Conservation (phyloP, 2,113 vertebrate species). For the Tiliqua scincoides region DNA sequence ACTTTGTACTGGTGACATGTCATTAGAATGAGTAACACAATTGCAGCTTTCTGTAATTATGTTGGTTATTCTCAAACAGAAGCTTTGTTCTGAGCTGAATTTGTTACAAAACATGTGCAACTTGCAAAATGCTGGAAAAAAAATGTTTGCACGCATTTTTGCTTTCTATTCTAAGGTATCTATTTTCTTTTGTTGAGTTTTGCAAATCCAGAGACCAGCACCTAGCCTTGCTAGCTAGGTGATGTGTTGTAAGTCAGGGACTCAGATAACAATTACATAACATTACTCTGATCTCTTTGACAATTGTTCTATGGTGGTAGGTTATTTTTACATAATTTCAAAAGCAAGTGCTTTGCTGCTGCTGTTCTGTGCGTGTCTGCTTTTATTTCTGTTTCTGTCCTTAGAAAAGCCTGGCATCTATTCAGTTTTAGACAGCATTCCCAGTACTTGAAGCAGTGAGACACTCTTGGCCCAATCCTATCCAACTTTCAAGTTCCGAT, state of each 20-base stretch:
- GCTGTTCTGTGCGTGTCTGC: neutral
- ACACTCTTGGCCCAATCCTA: neutral
- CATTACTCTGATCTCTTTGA: too few relatives aligned
- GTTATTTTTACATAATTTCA: neutral
- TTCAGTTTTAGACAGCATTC: neutral
- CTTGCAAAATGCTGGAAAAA: accelerated
- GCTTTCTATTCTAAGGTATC: neutral
- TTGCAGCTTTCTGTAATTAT: neutral
- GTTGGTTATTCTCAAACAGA: constrained; percentile 25
- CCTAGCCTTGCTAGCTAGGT: neutral
- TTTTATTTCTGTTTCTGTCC: too few relatives aligned
- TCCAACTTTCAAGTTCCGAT: too few relatives aligned
- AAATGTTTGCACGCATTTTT: accelerated
- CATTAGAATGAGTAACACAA: constrained; percentile 23
- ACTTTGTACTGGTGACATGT: constrained; percentile 25
- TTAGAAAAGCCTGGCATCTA: neutral
- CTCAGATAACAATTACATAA: neutral
- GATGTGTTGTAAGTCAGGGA: accelerated
- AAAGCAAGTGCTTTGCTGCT: neutral
- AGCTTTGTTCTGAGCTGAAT: neutral
- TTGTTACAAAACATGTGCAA: constrained; percentile 3
- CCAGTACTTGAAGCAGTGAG: neutral
- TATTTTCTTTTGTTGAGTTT: neutral
- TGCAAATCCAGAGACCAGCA: neutral
- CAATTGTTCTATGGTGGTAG: neutral